Base-by-base conservation (phyloP, 2,113 vertebrate genomes). In the Boleophthalmus pectinirostris region DNA sequence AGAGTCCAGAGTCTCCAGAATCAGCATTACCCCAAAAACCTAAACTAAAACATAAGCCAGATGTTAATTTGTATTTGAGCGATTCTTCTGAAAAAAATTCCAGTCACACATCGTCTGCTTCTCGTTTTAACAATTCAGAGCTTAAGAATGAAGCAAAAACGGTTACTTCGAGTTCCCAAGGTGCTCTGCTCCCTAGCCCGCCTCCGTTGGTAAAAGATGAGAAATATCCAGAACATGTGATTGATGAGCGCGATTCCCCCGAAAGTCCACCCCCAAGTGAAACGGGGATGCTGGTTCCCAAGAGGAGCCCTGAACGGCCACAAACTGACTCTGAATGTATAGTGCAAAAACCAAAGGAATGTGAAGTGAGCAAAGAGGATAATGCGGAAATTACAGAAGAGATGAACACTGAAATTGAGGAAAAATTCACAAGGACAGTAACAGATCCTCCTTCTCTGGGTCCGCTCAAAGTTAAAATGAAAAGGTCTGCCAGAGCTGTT, bases 391-490 rank as follows among this genome's bases (percentile, higher is more conserved):
- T 70, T n/a, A 3, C 53, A 0, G 69, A 80, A 24, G 71, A 72
- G 24, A 29, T 1, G 20, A 57, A 23, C 51, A 74, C 72, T 46
- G 74, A 80, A 64, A n/a, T 11, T 61, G 20, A 18, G 65, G 35
- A 92, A 82, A 69, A 78, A 88, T 87, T 5, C 88, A 84, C 21
- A 24, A 38, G 10, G 4, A 12, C 71, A 16, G 83, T 77, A 16
- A 69, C 38, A 0, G 67, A 56, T 38, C 66, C 78, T 13, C 33
- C 78, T 56, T 91, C 95, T 1, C 92, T 94, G 0, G 90, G 94
- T 46, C 96, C 96, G 0, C 93, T 98, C 57, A 99, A 98, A 60
- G 97, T 99, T 45, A 92, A 96, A 75, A 99, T 99, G 79, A 98
- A 98, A 72, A 96, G 95, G 0, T 93, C 94, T 0, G 94, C 93